Base-by-base conservation (phyloP, 2,888 invertebrate genomes). In the Thymelicus sylvestris region DNA sequence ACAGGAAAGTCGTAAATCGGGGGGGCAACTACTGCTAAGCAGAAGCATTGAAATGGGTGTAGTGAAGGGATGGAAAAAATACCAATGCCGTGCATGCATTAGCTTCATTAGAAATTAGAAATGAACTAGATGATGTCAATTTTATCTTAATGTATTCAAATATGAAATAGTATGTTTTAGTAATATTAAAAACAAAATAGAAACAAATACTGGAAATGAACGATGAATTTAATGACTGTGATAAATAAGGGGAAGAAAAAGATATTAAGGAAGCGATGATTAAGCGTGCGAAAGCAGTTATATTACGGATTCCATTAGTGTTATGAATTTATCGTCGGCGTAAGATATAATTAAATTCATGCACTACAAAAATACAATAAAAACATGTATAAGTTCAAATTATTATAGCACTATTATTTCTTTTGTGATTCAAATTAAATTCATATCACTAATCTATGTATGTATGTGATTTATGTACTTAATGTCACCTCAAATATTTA, bases 1-100 rank as follows among this genome's bases (percentile, higher is more conserved):
- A 91, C 90, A 93, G 94, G 94, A 93, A 94, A 94, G 94, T 91
- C 88, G 89, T 79, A 83, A 80, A 76, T 73, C 80, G 86, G 87
- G 88, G 86, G 86, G 79, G 85, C 67, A 57, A 76, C 85, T 88
- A 87, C 86, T 87, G 83, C 86, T 87, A 91, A 84, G 85, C 83
- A 71, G 75, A 85, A 83, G 85, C 86, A 84, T 85, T 80, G 72
- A 72, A 80, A 78, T 78, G 74, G 61, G 75, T 74, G 79, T 72
- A 19, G 71, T 72, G 73, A 72, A 68, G 64, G 41, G 66, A 72
- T 47, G 57, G 12, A 47, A 66, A 47, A 68, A 38, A 47, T 39
- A 7, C n/a, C 0, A 12, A 60, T 68, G 62, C 47, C 15, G 31
- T 62, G 62, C 19, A 60, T 50, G 60, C 61, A n/a, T 48, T 61